These are phyloP conservation scores for Strongylocentrotus purpuratus DNA, from an alignment of 35 echinoderm and acorn worm species.

Conservation along the genomic window DNA sequence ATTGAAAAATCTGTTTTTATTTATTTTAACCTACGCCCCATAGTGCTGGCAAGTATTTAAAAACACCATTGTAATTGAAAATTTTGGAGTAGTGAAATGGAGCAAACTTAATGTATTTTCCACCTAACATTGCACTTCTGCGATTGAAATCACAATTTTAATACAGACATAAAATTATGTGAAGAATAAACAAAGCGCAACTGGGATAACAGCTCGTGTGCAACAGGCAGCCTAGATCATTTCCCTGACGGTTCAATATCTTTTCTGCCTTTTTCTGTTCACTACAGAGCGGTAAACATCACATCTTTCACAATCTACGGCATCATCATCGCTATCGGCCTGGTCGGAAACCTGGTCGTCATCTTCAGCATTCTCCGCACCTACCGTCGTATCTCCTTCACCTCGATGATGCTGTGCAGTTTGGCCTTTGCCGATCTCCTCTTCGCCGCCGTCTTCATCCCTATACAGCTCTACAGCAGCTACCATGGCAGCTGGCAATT, in stretches of 20 bases:
- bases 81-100: no score
- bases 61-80: no score
- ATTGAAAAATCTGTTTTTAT: no score
- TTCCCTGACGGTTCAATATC: no score
- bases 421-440: conserved; percentile 66
- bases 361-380: conserved; percentile 52
- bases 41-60: no score
- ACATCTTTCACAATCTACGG: background rate
- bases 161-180: background rate
- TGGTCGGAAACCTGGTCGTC: conserved; percentile 67
- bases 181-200: background rate
- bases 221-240: background rate
- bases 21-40: no score
- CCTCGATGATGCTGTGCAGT: conserved; percentile 83
- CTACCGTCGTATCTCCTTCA: conserved; percentile 57
- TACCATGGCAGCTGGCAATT: background rate
- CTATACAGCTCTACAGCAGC: conserved; percentile 52
- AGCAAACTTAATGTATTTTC: no score
- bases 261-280: background rate
- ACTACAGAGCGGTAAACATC: background rate
- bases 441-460: conserved; percentile 48
- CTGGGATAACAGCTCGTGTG: no score
- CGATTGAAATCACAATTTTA: background rate
- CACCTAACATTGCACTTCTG: no score
- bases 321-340: conserved; percentile 36